Percentiles rank a stretch among this genome's conserved stretches.
phyloP scores from a whole-genome alignment of 2,888 invertebrate species.

The Chloroclysta siterata region DNA sequence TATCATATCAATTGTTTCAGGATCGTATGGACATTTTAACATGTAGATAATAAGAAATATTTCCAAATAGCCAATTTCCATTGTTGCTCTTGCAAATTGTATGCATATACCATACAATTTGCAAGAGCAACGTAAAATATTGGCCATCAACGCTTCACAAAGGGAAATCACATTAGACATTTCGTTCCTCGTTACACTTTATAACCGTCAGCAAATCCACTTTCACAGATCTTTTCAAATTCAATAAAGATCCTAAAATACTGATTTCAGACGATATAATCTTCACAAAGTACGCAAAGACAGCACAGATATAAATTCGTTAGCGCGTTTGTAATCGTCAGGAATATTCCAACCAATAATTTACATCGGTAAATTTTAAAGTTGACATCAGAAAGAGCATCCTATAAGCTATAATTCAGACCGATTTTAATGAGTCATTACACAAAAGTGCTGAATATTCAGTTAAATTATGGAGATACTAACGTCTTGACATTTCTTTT shows the following conservation, averaged over 20 bases:
- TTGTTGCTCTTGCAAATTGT: background rate
- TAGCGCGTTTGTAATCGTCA: slow-evolving; percentile 80
- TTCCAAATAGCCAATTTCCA: background rate
- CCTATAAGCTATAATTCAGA: slow-evolving; percentile 78
- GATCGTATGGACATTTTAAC: too few relatives aligned
- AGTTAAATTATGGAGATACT: slow-evolving; percentile 48
- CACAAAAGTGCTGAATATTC: slow-evolving; percentile 46
- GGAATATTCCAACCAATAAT: slow-evolving; percentile 74
- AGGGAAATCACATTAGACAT: slow-evolving; percentile 42
- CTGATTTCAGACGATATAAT: slow-evolving; percentile 73
- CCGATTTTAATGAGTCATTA: slow-evolving; percentile 67
- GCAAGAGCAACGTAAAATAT: slow-evolving; percentile 15
- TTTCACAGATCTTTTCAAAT: slow-evolving; percentile 68
- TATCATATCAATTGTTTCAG: background rate
- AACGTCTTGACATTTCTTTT: slow-evolving; percentile 42
- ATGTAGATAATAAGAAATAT: background rate
- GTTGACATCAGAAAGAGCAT: slow-evolving; percentile 83
- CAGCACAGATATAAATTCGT: slow-evolving; percentile 79
- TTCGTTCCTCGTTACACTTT: slow-evolving; percentile 62
- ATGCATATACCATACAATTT: background rate
- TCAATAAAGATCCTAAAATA: slow-evolving; percentile 78
- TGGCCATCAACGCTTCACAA: slow-evolving; percentile 21
- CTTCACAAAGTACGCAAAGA: slow-evolving; percentile 69
- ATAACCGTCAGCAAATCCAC: slow-evolving; percentile 67
- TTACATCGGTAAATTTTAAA: slow-evolving; percentile 81